These are phyloP conservation scores for Drosophila helvetica DNA, from an alignment of 2,888 invertebrate species.

Conservation along the genomic window DNA sequence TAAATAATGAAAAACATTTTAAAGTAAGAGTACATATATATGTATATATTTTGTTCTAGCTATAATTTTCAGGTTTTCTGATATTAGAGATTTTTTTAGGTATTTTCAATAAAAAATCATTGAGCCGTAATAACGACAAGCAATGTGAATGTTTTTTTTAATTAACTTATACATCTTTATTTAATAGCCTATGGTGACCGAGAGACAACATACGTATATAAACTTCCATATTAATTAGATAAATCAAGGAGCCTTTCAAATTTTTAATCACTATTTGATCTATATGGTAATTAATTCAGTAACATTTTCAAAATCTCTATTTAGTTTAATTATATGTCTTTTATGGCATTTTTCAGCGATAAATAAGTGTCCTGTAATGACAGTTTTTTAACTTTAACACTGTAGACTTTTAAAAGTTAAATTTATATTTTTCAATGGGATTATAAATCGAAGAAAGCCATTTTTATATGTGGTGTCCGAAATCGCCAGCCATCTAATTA, in stretches of 20 bases:
- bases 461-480: background rate
- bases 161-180: background rate
- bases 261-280: background rate
- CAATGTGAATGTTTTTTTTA: background rate
- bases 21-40: no score
- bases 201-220: background rate
- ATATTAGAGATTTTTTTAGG: background rate
- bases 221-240: background rate
- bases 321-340: background rate
- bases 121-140: background rate
- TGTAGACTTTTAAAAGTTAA: background rate
- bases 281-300: background rate
- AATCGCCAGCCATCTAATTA: background rate
- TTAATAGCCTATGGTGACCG: background rate
- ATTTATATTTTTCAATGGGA: background rate
- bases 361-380: background rate
- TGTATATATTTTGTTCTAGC: no score
- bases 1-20: no score
- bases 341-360: background rate
- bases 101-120: background rate
- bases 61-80: background rate
- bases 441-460: background rate
- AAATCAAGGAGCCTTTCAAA: background rate
- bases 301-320: background rate
- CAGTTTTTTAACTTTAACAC: background rate